These are phyloP conservation scores for Drosophila niveifrons DNA, from an alignment of 2,888 invertebrate genomes.

Conservation along the genomic window DNA sequence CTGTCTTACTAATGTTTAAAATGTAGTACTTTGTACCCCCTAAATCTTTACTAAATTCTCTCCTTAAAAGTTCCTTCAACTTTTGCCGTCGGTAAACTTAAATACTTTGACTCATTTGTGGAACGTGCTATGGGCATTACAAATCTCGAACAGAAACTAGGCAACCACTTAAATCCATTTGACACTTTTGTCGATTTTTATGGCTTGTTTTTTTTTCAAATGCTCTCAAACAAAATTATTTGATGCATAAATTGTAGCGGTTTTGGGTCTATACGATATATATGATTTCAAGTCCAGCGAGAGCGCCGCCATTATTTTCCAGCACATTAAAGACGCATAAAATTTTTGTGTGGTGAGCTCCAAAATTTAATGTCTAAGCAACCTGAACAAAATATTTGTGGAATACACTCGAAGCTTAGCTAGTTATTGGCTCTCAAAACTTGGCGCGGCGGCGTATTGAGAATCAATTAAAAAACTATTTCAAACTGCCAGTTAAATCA, in stretches of 20 bases:
- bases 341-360: constrained; percentile 54
- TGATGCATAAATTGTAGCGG: constrained; percentile 56
- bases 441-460: constrained; percentile 22
- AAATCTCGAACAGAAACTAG: constrained; percentile 8
- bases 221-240: constrained; percentile 56
- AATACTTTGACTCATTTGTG: constrained; percentile 9
- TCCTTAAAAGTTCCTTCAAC: background rate
- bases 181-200: constrained; percentile 71
- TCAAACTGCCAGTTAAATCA: constrained; percentile 43
- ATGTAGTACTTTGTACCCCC: background rate
- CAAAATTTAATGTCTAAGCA: constrained; percentile 46
- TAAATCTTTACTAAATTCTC: background rate
- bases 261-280: constrained; percentile 3
- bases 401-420: constrained; percentile 28
- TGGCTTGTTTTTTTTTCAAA: constrained; percentile 62
- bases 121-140: constrained; percentile 55
- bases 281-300: background rate
- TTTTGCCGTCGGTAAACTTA: constrained; percentile 15
- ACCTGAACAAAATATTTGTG: constrained; percentile 39
- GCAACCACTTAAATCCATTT: constrained; percentile 59
- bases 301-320: constrained; percentile 62
- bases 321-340: constrained; percentile 75
- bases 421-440: background rate
- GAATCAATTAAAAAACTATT: constrained; percentile 81
- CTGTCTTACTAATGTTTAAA: background rate